Evolutionary conservation across 1,140 invertebrate species (phyloP).

Genomic region (Nebria ingens): DNA sequence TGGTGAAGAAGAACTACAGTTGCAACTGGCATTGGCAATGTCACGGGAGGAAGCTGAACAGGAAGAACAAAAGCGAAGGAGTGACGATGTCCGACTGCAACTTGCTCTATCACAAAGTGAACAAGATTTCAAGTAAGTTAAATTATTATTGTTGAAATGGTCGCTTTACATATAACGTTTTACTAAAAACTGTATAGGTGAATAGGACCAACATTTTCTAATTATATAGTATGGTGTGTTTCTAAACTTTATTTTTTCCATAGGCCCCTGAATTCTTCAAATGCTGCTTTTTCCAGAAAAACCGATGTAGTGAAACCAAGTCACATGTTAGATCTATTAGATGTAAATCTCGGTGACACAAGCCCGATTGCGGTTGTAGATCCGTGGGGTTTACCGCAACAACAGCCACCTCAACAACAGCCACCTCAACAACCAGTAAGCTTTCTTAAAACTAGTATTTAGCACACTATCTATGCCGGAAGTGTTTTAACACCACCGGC

Average conservation of each 20-base stretch:
- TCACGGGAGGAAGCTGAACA: slow-evolving; percentile 97
- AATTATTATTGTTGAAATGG: background rate
- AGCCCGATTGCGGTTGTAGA: slow-evolving; percentile 42
- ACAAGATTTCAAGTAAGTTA: slow-evolving; percentile 71
- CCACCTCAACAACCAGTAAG: slow-evolving; percentile 12
- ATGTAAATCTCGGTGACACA: slow-evolving; percentile 60
- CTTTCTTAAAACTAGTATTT: slow-evolving; percentile 14
- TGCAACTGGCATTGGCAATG: slow-evolving; percentile 96
- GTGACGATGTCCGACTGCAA: slow-evolving; percentile 88
- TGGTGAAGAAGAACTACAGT: slow-evolving; percentile 95
- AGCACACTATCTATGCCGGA: slow-evolving; percentile 10
- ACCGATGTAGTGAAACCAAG: slow-evolving; percentile 36
- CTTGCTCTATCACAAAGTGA: slow-evolving; percentile 88
- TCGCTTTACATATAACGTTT: background rate
- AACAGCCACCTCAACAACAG: slow-evolving; percentile 22
- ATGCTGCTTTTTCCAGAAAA: slow-evolving; percentile 12
- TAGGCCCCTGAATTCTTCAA: background rate
- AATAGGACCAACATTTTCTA: background rate
- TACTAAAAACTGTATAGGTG: background rate
- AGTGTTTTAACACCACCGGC: slow-evolving; percentile 19
- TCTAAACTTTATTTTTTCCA: background rate
- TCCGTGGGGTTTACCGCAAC: slow-evolving; percentile 59
- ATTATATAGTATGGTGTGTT: background rate
- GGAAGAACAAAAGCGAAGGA: slow-evolving; percentile 83
- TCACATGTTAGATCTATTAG: slow-evolving; percentile 71